Percentiles rank a stretch among this genome's conserved stretches.
These are phyloP conservation scores for Neodon shergylaensis DNA, from an alignment of 2,113 vertebrate genomes.

Conservation along the genomic window DNA sequence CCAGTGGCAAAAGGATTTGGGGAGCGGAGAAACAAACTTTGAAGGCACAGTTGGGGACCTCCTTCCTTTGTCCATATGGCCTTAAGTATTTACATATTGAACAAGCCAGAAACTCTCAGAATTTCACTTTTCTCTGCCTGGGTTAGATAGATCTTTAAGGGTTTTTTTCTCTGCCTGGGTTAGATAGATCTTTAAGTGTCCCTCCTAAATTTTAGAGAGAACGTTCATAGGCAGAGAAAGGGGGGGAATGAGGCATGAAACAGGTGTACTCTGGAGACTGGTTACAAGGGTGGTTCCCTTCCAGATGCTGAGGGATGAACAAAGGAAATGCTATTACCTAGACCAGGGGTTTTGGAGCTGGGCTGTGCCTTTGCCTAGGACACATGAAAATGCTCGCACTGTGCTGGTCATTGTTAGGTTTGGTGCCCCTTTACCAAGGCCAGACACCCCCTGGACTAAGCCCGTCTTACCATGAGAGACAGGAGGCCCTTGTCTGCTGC, in stretches of 20 bases:
- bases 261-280: neutral
- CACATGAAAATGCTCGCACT: neutral
- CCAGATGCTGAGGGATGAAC: neutral
- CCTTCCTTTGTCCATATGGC: neutral
- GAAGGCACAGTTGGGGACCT: too few species aligned
- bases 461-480: rapidly evolving
- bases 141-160: neutral
- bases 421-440: too few species aligned
- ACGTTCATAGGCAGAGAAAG: neutral
- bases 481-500: rapidly evolving
- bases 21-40: neutral
- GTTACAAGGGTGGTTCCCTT: neutral
- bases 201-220: neutral
- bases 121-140: neutral
- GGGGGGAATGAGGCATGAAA: neutral
- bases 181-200: neutral
- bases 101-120: neutral
- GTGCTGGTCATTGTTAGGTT: neutral
- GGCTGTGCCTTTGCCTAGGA: neutral
- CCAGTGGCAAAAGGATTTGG: neutral
- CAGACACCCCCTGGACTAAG: neutral
- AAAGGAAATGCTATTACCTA: neutral
- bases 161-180: neutral
- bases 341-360: rapidly evolving
- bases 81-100: neutral